Conservation (phyloP, 2,888 invertebrate species). For the Trachelus troglodyta region DNA sequence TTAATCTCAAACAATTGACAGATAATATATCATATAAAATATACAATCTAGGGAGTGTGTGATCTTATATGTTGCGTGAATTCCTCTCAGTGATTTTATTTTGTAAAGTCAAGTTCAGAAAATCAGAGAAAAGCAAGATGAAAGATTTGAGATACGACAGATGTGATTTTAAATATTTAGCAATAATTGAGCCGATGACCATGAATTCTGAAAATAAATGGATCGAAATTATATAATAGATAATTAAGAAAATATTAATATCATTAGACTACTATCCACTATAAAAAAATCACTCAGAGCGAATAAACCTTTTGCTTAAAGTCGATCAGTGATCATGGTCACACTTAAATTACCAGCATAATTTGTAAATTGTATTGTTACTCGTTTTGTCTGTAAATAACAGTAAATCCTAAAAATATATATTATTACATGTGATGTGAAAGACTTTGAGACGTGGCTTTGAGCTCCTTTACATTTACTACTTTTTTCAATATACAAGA, state of each 20-base stretch:
- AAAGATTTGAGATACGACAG: not conserved
- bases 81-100: not conserved
- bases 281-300: not conserved
- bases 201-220: not conserved
- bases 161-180: not conserved
- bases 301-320: not conserved
- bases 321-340: not conserved
- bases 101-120: not conserved
- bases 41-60: not conserved
- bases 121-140: not conserved
- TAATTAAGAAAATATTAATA: not conserved
- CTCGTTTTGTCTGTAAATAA: slow-evolving; percentile 24
- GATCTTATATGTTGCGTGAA: not conserved
- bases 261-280: not conserved
- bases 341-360: not conserved
- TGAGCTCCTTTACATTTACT: slow-evolving; percentile 11
- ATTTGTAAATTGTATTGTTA: slow-evolving; percentile 6
- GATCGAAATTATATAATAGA: not conserved
- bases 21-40: not conserved
- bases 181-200: not conserved
- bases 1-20: not conserved
- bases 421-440: slow-evolving; percentile 17
- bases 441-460: slow-evolving; percentile 29
- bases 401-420: slow-evolving; percentile 8
- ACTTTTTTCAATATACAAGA: not conserved